Base-by-base conservation (phyloP, 2,888 invertebrate genomes). In the Timema podura region DNA sequence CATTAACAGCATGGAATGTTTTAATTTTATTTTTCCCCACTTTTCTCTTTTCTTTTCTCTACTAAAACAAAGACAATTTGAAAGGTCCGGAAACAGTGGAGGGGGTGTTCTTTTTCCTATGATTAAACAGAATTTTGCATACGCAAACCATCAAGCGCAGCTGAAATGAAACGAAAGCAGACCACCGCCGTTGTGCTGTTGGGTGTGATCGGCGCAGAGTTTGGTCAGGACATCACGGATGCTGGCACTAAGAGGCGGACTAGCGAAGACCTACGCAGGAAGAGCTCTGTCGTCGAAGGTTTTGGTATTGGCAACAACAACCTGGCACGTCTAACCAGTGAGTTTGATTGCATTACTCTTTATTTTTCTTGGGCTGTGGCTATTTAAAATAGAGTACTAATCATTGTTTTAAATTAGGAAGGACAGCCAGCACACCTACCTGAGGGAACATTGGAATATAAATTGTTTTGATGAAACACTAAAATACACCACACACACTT, bases 131-230 rank as follows among this genome's bases (percentile, higher is more conserved):
- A 84, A 76, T 77, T 80, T 48, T 80, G 80, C 69, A 86, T 92
- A 67, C 87, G 93, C 51, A 93, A 93, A 80, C 93, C 93, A 7
- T 93, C 94, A 1, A 93, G 92, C 74, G 83, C 91, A 5, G 91
- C 92, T 0, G 95, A 96, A 81, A 81, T 95, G 68, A 94, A 95
- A 76, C 87, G 97, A 7, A 96, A 97, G 77, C 98, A 99, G 81
- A 96, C 98, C 0, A 98, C 98, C 0, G 95, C 99, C 0, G 96
- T 99, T 0, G 96, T 99, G 6, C 82, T 99, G 68, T 82, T 99
- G 57, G 98, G 98, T 0, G 98, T 99, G 0, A 95, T 99, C 68
- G 99, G 99, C 0, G 96, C 98, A 0, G 98, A 99, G 82, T 99
- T 98, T 79, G 98, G 98, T 0, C 96, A 96, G 79, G 98, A 98